These are phyloP conservation scores for Onthophagus sagittarius DNA, from an alignment of 2,888 invertebrate species.

Conservation along the genomic window DNA sequence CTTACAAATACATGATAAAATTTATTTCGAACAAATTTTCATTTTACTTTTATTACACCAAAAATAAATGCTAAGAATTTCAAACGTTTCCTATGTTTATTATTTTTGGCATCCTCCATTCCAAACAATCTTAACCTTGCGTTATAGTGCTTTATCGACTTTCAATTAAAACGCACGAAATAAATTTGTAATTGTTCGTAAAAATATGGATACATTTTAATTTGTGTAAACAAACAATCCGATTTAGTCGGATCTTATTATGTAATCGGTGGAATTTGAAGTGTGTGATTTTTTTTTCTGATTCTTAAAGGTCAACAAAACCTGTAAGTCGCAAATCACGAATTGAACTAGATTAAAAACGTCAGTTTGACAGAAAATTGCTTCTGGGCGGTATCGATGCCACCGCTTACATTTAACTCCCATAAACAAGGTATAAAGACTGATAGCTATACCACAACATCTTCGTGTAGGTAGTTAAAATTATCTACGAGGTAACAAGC, in stretches of 20 bases:
- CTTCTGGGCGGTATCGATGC: not conserved
- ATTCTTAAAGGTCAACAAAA: slow-evolving; percentile 4
- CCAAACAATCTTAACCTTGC: no score
- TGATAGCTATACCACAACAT: not conserved
- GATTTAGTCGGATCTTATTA: not conserved
- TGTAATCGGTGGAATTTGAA: not conserved
- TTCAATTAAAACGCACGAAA: no score
- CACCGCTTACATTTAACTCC: not conserved
- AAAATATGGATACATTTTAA: no score
- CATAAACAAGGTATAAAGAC: not conserved
- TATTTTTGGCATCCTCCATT: no score
- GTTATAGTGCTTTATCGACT: no score
- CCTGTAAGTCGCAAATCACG: not conserved
- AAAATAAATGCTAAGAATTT: no score
- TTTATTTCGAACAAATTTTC: no score
- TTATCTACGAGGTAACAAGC: not conserved
- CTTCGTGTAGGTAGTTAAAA: slow-evolving; percentile 9
- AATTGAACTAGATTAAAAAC: not conserved
- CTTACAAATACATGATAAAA: no score
- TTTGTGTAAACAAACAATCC: not conserved
- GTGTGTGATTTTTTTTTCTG: not conserved
- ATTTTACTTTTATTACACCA: no score
- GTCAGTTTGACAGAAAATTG: slow-evolving; percentile 4
- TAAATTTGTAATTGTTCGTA: no score
- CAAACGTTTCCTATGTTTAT: no score